phyloP scores from a whole-genome alignment of 2,797 vertebrate species.

The Poliocrania exsul region DNA sequence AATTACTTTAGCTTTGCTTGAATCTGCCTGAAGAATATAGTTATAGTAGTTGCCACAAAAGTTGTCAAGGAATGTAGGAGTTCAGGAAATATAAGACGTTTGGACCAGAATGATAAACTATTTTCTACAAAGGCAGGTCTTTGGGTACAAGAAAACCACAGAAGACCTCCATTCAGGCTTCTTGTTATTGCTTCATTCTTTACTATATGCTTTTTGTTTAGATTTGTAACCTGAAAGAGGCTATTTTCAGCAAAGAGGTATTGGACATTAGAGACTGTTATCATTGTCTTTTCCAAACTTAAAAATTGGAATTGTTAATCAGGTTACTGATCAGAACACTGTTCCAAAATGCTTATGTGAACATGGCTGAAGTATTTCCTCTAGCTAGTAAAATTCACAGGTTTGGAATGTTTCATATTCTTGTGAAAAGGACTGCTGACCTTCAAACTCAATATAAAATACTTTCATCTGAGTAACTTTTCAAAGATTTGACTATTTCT shows the following conservation, averaged over 20 bases:
- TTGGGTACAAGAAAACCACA: neutral
- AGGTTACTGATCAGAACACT: neutral
- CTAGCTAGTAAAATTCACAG: neutral
- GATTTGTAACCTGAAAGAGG: neutral
- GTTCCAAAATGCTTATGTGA: neutral
- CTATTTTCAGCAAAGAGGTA: neutral
- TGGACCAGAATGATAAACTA: neutral
- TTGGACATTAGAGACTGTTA: neutral
- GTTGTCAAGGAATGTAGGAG: neutral
- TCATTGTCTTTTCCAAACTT: neutral
- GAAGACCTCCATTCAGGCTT: neutral
- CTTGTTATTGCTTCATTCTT: neutral
- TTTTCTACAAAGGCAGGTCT: neutral
- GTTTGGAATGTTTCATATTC: neutral
- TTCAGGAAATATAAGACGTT: neutral
- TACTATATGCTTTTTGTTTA: neutral
- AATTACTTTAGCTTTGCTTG: conserved; percentile 42
- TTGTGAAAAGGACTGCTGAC: neutral
- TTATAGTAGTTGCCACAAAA: conserved; percentile 14
- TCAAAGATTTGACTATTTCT: neutral
- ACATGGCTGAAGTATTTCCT: neutral
- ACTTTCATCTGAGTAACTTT: neutral
- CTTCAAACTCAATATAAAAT: neutral
- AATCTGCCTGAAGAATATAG: conserved; percentile 26
- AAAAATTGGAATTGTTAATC: neutral